Percentiles rank a stretch among this genome's conserved stretches.
Evolutionary conservation across 2,113 vertebrate species (phyloP).

Genomic region (Tachycineta bicolor): DNA sequence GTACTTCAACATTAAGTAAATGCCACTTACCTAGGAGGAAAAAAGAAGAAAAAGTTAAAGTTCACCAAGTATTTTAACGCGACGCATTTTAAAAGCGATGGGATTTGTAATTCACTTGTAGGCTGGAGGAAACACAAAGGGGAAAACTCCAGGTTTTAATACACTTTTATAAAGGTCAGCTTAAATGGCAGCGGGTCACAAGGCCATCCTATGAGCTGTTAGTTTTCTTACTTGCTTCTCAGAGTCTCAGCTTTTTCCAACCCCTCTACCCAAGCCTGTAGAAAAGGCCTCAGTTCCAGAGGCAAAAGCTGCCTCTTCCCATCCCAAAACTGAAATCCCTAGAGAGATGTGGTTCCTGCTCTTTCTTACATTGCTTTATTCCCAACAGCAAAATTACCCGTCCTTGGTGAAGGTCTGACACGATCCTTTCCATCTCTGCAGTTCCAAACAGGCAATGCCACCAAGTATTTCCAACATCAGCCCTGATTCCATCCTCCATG

Average conservation of each 20-base stretch:
- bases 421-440: neutral
- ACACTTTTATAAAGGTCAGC: conserved; percentile 47
- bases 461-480: neutral
- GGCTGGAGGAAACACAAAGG: neutral
- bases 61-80: neutral
- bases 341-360: neutral
- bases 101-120: conserved; percentile 25
- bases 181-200: neutral
- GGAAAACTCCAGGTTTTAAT: conserved; percentile 40
- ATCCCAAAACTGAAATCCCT: neutral
- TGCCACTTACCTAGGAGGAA: conserved; percentile 75
- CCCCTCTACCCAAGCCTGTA: neutral
- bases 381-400: neutral
- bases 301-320: neutral
- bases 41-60: conserved; percentile 27
- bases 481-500: fast-evolving
- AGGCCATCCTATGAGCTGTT: neutral
- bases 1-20: conserved; percentile 67
- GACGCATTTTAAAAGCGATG: neutral
- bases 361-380: neutral
- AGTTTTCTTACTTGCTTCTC: conserved; percentile 10
- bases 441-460: neutral
- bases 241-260: neutral
- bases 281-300: neutral
- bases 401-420: neutral